phyloP scores from a whole-genome alignment of 2,113 vertebrate species.

The Mormyrus iriodes region DNA sequence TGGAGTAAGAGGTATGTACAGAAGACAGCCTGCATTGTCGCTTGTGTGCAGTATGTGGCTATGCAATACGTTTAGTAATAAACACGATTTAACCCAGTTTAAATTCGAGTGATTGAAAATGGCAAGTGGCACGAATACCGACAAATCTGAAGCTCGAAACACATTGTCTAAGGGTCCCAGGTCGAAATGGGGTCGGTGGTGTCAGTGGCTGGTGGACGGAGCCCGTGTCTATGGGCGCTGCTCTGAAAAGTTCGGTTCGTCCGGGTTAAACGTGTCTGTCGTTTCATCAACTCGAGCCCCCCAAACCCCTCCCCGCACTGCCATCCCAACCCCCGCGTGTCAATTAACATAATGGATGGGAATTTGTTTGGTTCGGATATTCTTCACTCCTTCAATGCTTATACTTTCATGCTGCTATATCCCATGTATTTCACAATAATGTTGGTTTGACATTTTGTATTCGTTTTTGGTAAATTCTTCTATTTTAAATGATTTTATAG shows the following conservation, averaged over 20 bases:
- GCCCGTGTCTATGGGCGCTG: background rate
- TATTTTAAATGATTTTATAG: background rate
- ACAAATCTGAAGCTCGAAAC: background rate
- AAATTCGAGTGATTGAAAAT: background rate
- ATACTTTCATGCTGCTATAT: background rate
- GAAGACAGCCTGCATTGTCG: background rate
- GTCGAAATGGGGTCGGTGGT: constrained; percentile 3
- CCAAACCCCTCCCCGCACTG: background rate
- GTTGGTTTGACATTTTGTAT: background rate
- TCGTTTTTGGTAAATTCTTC: background rate
- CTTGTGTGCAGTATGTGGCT: background rate
- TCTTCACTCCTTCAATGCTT: background rate
- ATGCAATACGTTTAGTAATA: constrained; percentile 1
- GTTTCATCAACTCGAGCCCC: background rate
- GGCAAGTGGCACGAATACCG: constrained; percentile 16
- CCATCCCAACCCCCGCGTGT: background rate
- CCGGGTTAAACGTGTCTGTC: background rate
- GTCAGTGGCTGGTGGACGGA: background rate
- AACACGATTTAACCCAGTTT: constrained; percentile 3
- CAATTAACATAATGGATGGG: constrained; percentile 12
- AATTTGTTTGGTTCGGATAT: background rate
- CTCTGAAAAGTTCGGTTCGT: background rate
- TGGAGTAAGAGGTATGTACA: background rate
- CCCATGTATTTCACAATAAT: background rate
- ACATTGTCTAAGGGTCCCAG: constrained; percentile 20